phyloP scores from a whole-genome alignment of 2,888 invertebrate species.

The Melieria picta region DNA sequence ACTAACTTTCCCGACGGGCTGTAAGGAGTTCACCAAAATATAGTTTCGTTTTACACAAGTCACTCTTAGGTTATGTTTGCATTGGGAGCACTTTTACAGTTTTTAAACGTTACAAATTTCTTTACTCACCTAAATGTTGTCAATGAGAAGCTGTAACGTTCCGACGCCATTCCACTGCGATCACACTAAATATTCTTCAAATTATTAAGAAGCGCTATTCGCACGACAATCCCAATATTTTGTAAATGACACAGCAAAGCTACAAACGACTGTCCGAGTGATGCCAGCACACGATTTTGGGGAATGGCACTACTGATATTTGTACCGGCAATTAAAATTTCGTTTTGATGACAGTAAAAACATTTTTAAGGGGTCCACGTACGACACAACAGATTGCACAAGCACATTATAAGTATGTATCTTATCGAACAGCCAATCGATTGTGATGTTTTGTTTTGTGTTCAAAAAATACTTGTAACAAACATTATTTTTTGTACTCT shows the following conservation, averaged over 20 bases:
- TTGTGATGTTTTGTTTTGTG: too few relatives aligned
- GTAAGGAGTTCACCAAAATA: conserved; percentile 41
- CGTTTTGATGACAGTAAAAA: too few relatives aligned
- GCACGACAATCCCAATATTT: conserved; percentile 22
- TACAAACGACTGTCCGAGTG: conserved; percentile 27
- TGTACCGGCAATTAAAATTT: too few relatives aligned
- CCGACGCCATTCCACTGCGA: conserved; percentile 78
- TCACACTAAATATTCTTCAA: conserved; percentile 30
- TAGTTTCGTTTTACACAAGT: conserved; percentile 48
- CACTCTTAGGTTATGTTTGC: conserved; percentile 50
- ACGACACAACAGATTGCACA: too few relatives aligned
- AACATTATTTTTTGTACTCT: too few relatives aligned
- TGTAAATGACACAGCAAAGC: conserved; percentile 59
- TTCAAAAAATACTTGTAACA: too few relatives aligned
- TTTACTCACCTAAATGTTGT: conserved; percentile 74
- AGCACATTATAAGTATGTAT: too few relatives aligned
- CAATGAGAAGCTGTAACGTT: conserved; percentile 96
- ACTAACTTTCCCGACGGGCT: conserved; percentile 99
- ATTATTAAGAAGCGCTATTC: conserved; percentile 2
- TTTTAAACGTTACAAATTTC: conserved; percentile 1
- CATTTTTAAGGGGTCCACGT: too few relatives aligned
- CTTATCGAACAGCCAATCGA: too few relatives aligned
- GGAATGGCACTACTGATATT: too few relatives aligned
- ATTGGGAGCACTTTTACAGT: conserved; percentile 16
- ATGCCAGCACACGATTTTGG: too few relatives aligned